These are phyloP conservation scores for Peromyscus californicus DNA, from an alignment of 2,113 vertebrate species.

Conservation along the genomic window DNA sequence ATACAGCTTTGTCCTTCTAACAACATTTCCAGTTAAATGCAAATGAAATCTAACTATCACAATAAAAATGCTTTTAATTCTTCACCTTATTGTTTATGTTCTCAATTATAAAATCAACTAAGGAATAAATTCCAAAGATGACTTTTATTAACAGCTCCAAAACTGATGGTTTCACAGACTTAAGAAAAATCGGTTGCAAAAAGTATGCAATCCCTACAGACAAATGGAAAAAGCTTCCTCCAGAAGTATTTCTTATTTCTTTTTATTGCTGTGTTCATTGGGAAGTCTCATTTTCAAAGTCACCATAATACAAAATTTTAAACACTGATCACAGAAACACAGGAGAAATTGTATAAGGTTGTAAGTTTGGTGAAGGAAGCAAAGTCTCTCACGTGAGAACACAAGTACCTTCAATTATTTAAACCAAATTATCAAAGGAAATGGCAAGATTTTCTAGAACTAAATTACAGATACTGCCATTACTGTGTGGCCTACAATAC, in stretches of 20 bases:
- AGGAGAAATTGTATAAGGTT: neutral
- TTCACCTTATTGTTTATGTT: neutral
- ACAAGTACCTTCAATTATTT: neutral
- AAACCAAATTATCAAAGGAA: neutral
- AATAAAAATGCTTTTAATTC: neutral
- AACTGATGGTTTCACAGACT: neutral
- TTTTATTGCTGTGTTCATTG: neutral
- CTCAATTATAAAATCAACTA: neutral
- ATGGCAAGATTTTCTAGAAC: neutral
- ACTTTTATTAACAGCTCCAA: neutral
- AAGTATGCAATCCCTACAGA: neutral
- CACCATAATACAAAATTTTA: neutral
- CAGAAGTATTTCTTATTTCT: neutral
- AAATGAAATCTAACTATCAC: slow-evolving; percentile 5
- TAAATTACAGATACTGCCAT: neutral
- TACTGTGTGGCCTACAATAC: neutral
- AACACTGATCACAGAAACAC: neutral
- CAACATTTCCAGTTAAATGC: neutral
- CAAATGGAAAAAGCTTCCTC: neutral
- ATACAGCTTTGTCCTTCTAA: neutral
- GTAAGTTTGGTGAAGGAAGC: neutral
- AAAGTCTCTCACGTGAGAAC: neutral
- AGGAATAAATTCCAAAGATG: slow-evolving; percentile 29
- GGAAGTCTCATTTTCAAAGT: neutral
- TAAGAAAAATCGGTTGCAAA: slow-evolving; percentile 29